These are phyloP conservation scores for Capromys pilorides DNA, from an alignment of 2,797 vertebrate species.

Conservation along the genomic window DNA sequence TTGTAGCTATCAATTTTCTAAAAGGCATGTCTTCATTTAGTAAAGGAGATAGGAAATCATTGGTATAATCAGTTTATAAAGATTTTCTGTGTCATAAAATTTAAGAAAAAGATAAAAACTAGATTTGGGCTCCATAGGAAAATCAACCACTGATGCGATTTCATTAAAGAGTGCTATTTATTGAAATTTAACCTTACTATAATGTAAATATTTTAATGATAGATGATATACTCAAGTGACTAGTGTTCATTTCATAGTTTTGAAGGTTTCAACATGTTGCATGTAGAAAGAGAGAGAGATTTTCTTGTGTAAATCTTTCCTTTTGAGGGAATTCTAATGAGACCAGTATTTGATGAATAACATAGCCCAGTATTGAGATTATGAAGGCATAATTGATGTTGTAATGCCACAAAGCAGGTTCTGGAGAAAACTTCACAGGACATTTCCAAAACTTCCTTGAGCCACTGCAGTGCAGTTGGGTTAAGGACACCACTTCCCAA, in stretches of 20 bases:
- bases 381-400: not conserved
- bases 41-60: not conserved
- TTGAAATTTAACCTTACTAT: not conserved
- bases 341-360: not conserved
- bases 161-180: conserved; percentile 16
- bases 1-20: conserved; percentile 16
- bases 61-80: conserved; percentile 18
- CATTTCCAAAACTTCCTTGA: conserved; percentile 17
- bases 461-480: not conserved
- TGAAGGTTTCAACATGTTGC: not conserved
- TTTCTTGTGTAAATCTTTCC: not conserved
- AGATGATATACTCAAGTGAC: not conserved
- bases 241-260: not conserved
- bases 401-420: not conserved
- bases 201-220: not conserved
- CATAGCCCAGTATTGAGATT: not conserved
- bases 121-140: not conserved
- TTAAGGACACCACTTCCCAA: conserved; percentile 5
- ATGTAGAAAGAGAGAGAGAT: not conserved
- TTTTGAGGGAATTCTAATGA: conserved; percentile 25
- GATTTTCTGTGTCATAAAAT: not conserved
- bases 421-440: conserved; percentile 1
- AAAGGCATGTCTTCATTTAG: not conserved
- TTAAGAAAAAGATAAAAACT: conserved; percentile 36
- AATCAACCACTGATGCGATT: not conserved